These are phyloP conservation scores for Perizoma flavofasciatum DNA, from an alignment of 2,888 invertebrate genomes.

Conservation along the genomic window DNA sequence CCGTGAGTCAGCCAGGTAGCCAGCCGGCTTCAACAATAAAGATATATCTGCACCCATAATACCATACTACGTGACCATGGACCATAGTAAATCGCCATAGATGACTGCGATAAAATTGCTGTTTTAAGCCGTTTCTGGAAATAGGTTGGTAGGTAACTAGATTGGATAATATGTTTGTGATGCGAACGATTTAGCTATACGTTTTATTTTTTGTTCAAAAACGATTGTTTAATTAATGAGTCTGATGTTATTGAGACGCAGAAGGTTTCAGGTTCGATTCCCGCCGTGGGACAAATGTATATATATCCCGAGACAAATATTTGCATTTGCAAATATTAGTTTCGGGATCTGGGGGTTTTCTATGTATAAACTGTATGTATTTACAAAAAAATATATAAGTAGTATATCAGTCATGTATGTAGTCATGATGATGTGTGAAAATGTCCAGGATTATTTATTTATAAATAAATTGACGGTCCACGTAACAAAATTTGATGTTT, in stretches of 20 bases:
- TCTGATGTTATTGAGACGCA: no score
- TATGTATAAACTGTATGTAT: no score
- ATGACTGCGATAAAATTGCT: slow-evolving; percentile 23
- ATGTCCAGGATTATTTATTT: no score
- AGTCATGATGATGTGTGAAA: no score
- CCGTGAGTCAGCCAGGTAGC: slow-evolving; percentile 38
- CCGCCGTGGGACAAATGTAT: no score
- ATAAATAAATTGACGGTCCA: background rate
- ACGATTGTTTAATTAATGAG: background rate
- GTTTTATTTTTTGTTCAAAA: background rate
- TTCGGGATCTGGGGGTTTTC: no score
- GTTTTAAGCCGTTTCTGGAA: slow-evolving; percentile 15
- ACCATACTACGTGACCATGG: slow-evolving; percentile 6
- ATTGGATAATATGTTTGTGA: background rate
- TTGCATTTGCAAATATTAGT: no score
- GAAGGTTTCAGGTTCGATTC: no score
- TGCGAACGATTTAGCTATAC: background rate
- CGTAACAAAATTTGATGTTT: no score
- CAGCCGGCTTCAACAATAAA: slow-evolving; percentile 7
- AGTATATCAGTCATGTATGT: no score
- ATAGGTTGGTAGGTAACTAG: slow-evolving; percentile 5
- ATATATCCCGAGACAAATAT: no score
- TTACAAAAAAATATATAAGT: no score
- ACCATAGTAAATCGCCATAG: slow-evolving; percentile 20
- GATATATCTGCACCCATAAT: slow-evolving; percentile 6